These are phyloP conservation scores for Cuniculus paca DNA, from an alignment of 2,797 vertebrate genomes.

Conservation along the genomic window DNA sequence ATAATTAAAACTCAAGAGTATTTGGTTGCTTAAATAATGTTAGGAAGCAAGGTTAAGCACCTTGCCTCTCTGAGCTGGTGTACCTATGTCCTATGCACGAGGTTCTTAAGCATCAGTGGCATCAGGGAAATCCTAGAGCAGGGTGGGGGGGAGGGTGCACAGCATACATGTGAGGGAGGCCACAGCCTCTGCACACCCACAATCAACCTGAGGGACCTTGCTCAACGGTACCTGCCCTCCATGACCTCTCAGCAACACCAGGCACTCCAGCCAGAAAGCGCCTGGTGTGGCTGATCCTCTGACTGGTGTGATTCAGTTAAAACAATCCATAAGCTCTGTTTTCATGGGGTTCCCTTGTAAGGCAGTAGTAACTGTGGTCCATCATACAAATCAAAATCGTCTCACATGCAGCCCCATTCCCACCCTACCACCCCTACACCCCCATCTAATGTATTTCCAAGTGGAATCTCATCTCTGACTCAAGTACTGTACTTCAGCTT, in stretches of 20 bases:
- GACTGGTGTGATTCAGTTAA: neutral
- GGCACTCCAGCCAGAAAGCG: neutral
- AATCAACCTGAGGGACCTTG: neutral
- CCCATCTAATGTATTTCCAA: neutral
- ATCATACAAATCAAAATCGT: neutral
- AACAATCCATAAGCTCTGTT: neutral
- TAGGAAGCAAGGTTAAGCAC: neutral
- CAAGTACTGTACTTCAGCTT: neutral
- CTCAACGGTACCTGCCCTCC: neutral
- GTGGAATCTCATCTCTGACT: neutral
- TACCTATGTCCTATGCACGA: neutral
- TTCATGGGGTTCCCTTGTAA: neutral
- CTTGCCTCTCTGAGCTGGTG: neutral
- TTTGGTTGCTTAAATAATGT: neutral
- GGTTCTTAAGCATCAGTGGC: neutral
- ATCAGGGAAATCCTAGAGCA: neutral
- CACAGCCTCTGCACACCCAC: neutral
- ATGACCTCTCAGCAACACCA: neutral
- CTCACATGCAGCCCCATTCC: neutral
- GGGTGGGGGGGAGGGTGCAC: neutral
- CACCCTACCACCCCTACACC: too few species aligned
- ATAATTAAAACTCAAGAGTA: neutral
- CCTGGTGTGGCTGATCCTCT: neutral
- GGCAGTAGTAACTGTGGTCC: neutral
- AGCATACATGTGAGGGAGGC: neutral